Base-by-base conservation (phyloP, 2,797 vertebrate species). In the Pseudochirops cupreus region DNA sequence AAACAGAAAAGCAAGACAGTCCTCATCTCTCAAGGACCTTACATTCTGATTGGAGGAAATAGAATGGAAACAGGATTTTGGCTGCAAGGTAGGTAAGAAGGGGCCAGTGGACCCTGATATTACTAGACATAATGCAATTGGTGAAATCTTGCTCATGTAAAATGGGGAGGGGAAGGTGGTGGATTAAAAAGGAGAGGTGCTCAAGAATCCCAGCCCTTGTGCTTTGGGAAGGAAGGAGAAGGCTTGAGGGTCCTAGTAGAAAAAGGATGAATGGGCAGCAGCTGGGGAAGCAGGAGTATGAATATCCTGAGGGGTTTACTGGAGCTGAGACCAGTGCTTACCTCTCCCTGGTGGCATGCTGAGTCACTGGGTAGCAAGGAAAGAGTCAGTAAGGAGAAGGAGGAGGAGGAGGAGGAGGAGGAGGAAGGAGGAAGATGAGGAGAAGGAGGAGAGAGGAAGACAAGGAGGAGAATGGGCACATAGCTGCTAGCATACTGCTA, bases 401-500 rank as follows among this genome's bases (percentile, higher is more conserved):
- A 39, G 90, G 13, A n/a, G 50, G 52, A 94, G 91, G 50, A 46
- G 91, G 16, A 33, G 9, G 9, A 54, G 9, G 10, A 54, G 7
- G 53, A 54, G 9, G 1, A 11, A 52, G 5, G 5, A 52, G 9
- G 9, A 54, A 11, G 53, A 11, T 10, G 9, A 54, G 53, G 11
- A 54, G 53, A 9, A 54, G 10, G 53, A 54, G 53, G 11, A 54
- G 11, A 12, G 53, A 46, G 1, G 92, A 46, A 46, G 28, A 56
- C 46, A 39, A 46, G 91, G 16, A n/a, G 50, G n/a, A 94, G 92
- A 96, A 98, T 24, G 98, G 99, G 93, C 99, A 99, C 31, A 98
- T 99, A 94, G 96, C 98, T 56, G 97, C 98, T 4, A 99, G 99
- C 92, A 98, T 99, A 93, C 97, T 99, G 97, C 99, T 98, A 94